Evolutionary conservation across 1,140 invertebrate species (phyloP).

Genomic region (Cataglyphis hispanica): DNA sequence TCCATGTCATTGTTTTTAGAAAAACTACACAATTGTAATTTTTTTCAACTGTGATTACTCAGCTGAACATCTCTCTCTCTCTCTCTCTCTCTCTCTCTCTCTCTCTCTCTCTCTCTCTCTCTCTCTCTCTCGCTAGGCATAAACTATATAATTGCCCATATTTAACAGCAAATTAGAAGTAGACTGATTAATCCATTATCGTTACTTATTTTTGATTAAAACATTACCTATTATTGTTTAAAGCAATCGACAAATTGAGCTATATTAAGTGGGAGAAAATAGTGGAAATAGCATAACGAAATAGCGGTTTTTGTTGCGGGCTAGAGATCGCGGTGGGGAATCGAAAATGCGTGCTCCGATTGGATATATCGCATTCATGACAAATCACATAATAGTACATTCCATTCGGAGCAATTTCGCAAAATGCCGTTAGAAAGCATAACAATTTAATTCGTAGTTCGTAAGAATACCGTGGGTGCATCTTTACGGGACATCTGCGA

Average conservation of each 20-base stretch:
- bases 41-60: not conserved
- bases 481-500: constrained; percentile 50
- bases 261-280: constrained; percentile 23
- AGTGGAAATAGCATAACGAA: constrained; percentile 26
- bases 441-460: constrained; percentile 34
- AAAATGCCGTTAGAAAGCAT: constrained; percentile 68
- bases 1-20: not conserved
- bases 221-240: constrained; percentile 20
- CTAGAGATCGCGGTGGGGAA: not conserved
- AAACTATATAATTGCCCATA: not conserved
- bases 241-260: constrained; percentile 12
- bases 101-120: too few relatives aligned
- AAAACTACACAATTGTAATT: not conserved
- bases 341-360: constrained; percentile 9
- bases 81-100: too few relatives aligned
- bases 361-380: constrained; percentile 5
- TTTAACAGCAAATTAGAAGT: constrained; percentile 5
- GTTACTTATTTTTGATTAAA: too few relatives aligned
- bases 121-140: not conserved
- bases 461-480: constrained; percentile 19
- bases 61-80: too few relatives aligned
- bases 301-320: not conserved
- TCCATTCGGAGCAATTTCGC: constrained; percentile 47
- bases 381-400: constrained; percentile 21
- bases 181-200: constrained; percentile 48